Conservation (phyloP, 2,113 vertebrate genomes). For the Erinaceus europaeus region DNA sequence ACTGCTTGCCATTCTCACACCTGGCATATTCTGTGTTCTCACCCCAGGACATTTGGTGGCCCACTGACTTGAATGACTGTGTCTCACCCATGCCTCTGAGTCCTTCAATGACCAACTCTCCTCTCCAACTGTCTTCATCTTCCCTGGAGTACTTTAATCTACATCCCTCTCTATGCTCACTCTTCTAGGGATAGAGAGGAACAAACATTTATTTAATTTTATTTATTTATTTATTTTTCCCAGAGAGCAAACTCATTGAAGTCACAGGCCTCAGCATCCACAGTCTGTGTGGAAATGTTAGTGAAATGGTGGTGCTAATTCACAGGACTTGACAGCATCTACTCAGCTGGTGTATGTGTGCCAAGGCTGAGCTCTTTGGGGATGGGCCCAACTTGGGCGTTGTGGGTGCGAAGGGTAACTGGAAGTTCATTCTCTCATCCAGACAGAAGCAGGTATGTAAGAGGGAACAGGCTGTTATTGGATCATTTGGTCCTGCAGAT, state of each 20-base stretch:
- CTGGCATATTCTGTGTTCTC: not conserved
- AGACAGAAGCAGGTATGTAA: not conserved
- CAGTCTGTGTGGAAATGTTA: not conserved
- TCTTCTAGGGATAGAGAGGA: too few relatives aligned
- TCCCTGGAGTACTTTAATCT: not conserved
- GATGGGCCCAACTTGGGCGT: fast-evolving
- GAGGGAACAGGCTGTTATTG: not conserved
- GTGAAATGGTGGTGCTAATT: not conserved
- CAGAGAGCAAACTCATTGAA: not conserved
- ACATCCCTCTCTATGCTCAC: not conserved
- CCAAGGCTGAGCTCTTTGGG: not conserved
- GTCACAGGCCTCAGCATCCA: not conserved
- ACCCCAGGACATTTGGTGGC: not conserved
- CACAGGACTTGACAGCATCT: fast-evolving
- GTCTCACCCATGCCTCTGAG: fast-evolving
- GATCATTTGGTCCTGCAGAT: not conserved
- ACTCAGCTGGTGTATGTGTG: fast-evolving
- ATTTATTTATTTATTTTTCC: too few relatives aligned
- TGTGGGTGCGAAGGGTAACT: not conserved
- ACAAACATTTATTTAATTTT: too few relatives aligned
- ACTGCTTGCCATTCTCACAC: not conserved
- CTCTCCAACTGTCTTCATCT: not conserved
- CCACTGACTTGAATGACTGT: not conserved
- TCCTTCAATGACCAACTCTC: not conserved
- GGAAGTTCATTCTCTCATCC: not conserved